Conservation (phyloP, 2,888 invertebrate genomes). For the Antheraea yamamai region DNA sequence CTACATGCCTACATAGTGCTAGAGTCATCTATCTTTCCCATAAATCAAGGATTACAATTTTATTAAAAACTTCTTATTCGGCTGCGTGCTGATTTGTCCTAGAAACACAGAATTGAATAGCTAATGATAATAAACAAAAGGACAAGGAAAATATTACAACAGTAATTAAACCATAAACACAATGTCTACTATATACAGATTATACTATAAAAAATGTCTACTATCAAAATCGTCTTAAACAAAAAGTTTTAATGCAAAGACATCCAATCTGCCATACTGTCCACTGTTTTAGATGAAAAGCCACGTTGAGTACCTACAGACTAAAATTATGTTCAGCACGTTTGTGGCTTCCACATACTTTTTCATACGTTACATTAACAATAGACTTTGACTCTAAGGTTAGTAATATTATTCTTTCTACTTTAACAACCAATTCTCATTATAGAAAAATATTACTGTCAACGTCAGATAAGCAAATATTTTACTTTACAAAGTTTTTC, state of each 20-base stretch:
- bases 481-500: too few relatives aligned
- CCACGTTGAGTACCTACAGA: too few relatives aligned
- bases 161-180: neutral
- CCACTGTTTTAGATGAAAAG: neutral
- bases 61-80: neutral
- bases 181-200: neutral
- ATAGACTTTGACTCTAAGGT: too few relatives aligned
- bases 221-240: neutral
- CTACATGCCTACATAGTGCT: neutral
- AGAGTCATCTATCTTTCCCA: neutral
- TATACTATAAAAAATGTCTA: neutral
- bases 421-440: too few relatives aligned
- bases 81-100: neutral
- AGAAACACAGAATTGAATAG: neutral
- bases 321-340: too few relatives aligned
- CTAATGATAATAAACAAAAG: neutral
- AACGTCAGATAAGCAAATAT: too few relatives aligned
- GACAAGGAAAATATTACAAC: neutral
- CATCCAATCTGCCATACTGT: neutral
- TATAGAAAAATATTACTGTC: too few relatives aligned
- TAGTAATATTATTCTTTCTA: too few relatives aligned
- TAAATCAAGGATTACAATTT: neutral
- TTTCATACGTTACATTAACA: too few relatives aligned
- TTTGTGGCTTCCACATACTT: too few relatives aligned
- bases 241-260: neutral